Evolutionary conservation across 2,113 vertebrate species (phyloP), one percentile per base, ranked within the genome.

Genomic region (Cairina moschata): DNA sequence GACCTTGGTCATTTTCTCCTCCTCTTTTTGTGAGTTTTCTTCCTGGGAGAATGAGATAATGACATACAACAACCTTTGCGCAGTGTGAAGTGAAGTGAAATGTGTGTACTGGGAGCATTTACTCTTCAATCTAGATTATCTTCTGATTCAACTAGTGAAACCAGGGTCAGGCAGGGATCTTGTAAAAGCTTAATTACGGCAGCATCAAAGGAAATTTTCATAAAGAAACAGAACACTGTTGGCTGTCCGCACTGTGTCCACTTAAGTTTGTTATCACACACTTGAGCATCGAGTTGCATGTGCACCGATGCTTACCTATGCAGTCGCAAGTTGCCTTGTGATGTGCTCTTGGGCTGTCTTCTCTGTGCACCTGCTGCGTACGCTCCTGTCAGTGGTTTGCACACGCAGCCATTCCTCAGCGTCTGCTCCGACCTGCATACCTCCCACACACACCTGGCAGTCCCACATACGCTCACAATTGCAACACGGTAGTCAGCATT

Each of bases 241-340:
- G 73, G 16, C 60, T 78, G 17, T 63, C 48, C 9, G 6, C 8
- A 1, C 34, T 34, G 9, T 62, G 44, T 74, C 40, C 31, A n/a
- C 22, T 1, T 38, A 31, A 59, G 23, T 31, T 17, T 7, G 2
- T n/a, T 42, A 31, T 21, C 14, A 2, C 3, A 0, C 44, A 14
- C 36, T 34, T 31, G 63, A 50, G 15, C 15, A 22, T 6, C 0
- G 2, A 65, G 20, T 15, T 23, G 15, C 17, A 9, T 6, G 29
- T 29, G 32, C 28, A 18, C 60, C 67, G 36, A 3, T 0, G 0
- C 5, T 0, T 29, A 40, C 36, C 15, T 5, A 29, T 9, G 20
- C 42, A 9, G 42, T 25, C 54, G 34, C 2, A 3, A 9, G 6
- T 9, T 6, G 13, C 22, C n/a, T 20, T 17, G 44, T 3, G 50